Percentiles rank a stretch among this genome's conserved stretches.
These are phyloP conservation scores for Portunus trituberculatus DNA, from an alignment of 1,140 invertebrate genomes.

Conservation along the genomic window DNA sequence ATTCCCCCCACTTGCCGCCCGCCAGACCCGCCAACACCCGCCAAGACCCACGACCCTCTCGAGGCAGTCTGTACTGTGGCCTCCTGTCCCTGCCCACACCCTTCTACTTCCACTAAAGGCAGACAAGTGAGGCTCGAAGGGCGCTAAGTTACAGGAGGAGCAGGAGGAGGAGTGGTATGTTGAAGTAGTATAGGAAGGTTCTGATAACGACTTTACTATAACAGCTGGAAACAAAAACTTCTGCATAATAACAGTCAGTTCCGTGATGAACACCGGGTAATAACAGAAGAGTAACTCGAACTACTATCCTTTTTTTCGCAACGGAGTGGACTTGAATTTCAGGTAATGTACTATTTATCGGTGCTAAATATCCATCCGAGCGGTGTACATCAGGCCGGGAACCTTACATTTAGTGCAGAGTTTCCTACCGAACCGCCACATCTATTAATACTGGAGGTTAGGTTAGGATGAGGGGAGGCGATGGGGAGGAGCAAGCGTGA, in stretches of 20 bases:
- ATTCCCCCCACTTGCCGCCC: too few species aligned
- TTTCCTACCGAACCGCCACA: neutral
- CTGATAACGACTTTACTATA: slow-evolving; percentile 3
- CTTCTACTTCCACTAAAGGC: too few species aligned
- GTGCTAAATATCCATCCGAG: neutral
- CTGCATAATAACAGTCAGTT: neutral
- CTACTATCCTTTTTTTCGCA: neutral
- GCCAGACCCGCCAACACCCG: too few species aligned
- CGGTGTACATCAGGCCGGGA: neutral
- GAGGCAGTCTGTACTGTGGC: too few species aligned
- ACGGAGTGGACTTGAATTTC: neutral
- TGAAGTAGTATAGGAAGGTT: neutral
- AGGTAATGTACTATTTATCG: slow-evolving; percentile 4
- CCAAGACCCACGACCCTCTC: too few species aligned
- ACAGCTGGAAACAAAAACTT: neutral
- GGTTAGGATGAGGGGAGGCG: neutral
- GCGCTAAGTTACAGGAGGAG: neutral
- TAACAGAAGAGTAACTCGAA: neutral
- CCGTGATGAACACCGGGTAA: neutral
- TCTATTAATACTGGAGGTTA: too few species aligned
- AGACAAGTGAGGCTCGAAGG: too few species aligned
- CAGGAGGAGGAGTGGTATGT: neutral
- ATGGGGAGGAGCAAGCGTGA: neutral
- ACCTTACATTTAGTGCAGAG: neutral
- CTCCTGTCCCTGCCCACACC: too few species aligned